Base-by-base conservation (phyloP, 2,797 vertebrate species). In the Bovichtus variegatus region DNA sequence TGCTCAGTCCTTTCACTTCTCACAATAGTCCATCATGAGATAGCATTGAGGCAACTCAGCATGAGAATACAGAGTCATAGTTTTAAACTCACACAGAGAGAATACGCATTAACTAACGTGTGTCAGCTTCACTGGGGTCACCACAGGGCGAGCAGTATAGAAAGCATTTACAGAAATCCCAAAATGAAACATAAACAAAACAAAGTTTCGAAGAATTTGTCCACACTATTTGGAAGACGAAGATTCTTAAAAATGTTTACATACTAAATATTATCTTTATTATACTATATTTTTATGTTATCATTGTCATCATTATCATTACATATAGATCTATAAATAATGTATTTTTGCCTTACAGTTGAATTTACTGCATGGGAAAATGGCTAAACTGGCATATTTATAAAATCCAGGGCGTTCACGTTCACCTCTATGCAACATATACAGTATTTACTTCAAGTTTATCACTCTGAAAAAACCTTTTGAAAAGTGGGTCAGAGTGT, bases 161-260 rank as follows among this genome's bases (percentile, higher is more conserved):
- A 93, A 94, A 94, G 91, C 92, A 92, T 92, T 88, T 77, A 91
- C 90, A 89, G 63, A 43, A 84, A 53, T 11, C 19, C 66, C 27
- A 21, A 80, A 87, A 80, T 16, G 2, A 80, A 86, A 76, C 23
- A 64, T 9, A 83, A 87, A 89, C 55, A 61, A 83, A 89, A 89
- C 74, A 83, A 85, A 88, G 85, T 80, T 73, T 91, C 44, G 89
- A 88, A 91, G 79, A 90, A 87, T 86, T 89, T 91, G 89, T 91
- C 93, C 91, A 93, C 92, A 89, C 91, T 83, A 92, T 89, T 88
- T 95, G 95, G 95, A 96, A 96, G 95, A 96, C 95, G 70, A 83
- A 93, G 94, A 94, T 95, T 95, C 92, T 94, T 93, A 90, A 92
- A 93, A 92, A 78, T 76, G 78, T 91, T 90, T 84, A 94, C 78